Percentiles rank a stretch among this genome's conserved stretches.
Evolutionary conservation across 2,888 invertebrate genomes (phyloP).

Genomic region (Itoplectis maculator): DNA sequence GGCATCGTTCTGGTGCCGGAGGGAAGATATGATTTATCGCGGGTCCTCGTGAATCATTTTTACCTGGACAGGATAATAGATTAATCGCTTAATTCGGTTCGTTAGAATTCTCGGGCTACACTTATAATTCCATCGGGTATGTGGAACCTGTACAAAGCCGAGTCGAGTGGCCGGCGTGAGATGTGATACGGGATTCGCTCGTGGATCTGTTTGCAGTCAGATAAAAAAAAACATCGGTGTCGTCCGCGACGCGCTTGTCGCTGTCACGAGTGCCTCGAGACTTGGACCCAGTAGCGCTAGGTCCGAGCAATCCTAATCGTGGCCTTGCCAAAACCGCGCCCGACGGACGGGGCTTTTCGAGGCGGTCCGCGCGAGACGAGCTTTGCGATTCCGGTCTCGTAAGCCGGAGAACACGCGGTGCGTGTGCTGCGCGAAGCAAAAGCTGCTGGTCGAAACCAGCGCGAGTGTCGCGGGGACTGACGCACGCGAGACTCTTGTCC

Average conservation of each 20-base stretch:
- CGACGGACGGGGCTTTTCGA: constrained; percentile 25
- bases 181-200: too few relatives aligned
- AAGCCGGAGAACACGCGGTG: constrained; percentile 51
- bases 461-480: constrained; percentile 71
- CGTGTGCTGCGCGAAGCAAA: constrained; percentile 67
- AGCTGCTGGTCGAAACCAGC: constrained; percentile 69
- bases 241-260: neutral
- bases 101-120: constrained; percentile 18
- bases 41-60: constrained; percentile 10
- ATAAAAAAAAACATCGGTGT: neutral
- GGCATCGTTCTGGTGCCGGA: constrained; percentile 11
- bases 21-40: constrained; percentile 24
- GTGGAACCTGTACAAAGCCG: neutral
- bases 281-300: neutral
- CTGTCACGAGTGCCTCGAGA: neutral
- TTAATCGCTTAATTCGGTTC: constrained; percentile 42
- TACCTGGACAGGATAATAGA: constrained; percentile 14
- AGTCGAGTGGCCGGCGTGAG: neutral
- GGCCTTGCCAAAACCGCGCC: constrained; percentile 64
- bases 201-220: too few relatives aligned
- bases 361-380: constrained; percentile 45
- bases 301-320: constrained; percentile 28
- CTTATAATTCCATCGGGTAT: neutral
- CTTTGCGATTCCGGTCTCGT: constrained; percentile 77
- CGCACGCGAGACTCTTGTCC: constrained; percentile 64